These are phyloP conservation scores for Orbicella faveolata DNA, from an alignment of 64 coral and sea anemone genomes.

Conservation along the genomic window DNA sequence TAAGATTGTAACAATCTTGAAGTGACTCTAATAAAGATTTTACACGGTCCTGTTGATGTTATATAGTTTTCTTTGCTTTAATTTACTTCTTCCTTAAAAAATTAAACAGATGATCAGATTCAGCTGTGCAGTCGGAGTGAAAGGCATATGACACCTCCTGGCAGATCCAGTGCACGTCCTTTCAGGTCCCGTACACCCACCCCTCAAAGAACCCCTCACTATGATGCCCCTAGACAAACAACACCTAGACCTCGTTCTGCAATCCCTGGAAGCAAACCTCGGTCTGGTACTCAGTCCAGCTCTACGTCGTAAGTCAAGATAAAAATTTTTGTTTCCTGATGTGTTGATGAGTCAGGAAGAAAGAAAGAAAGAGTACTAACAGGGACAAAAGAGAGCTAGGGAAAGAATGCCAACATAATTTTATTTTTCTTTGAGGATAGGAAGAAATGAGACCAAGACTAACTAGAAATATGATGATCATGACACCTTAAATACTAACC, in stretches of 20 bases:
- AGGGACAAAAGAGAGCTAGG: background rate
- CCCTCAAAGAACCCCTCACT: background rate
- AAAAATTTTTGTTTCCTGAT: background rate
- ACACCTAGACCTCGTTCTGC: constrained; percentile 41
- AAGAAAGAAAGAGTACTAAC: background rate
- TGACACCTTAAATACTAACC: too few relatives aligned
- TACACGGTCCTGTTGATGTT: background rate
- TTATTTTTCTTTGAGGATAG: background rate
- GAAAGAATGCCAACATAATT: background rate
- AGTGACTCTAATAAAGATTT: background rate
- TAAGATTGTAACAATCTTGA: background rate
- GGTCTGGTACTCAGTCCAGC: constrained; percentile 65
- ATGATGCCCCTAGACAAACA: constrained; percentile 10
- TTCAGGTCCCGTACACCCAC: constrained; percentile 54
- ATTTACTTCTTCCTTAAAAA: background rate
- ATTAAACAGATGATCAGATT: constrained; percentile 36
- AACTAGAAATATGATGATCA: too few relatives aligned
- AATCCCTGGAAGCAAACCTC: constrained; percentile 37
- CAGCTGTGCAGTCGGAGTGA: constrained; percentile 29
- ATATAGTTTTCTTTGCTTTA: background rate
- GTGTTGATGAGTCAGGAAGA: background rate
- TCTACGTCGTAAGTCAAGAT: constrained; percentile 76
- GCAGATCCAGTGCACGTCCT: background rate
- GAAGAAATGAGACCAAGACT: too few relatives aligned
- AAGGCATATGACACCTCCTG: background rate